Evolutionary conservation across 2,113 vertebrate species (phyloP).

Genomic region (Lagopus muta): DNA sequence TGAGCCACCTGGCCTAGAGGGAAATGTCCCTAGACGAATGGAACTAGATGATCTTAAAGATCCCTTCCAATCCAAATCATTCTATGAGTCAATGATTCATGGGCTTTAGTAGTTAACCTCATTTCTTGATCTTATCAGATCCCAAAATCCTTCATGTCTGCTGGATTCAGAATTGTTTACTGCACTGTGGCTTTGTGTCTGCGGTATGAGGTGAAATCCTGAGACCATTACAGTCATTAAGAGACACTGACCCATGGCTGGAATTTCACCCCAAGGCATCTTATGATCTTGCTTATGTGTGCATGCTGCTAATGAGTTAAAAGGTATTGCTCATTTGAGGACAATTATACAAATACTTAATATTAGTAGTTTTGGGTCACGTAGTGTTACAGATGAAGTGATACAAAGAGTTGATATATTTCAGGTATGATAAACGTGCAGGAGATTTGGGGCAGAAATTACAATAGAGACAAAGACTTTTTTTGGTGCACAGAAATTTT

Average conservation of each 20-base stretch:
- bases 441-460: background rate
- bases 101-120: background rate
- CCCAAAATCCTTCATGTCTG: background rate
- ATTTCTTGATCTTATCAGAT: background rate
- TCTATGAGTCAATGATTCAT: too few species aligned
- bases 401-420: background rate
- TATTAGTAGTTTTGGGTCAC: background rate
- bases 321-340: background rate
- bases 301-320: background rate
- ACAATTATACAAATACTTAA: background rate
- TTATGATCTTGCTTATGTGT: background rate
- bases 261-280: background rate
- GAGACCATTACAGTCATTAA: background rate
- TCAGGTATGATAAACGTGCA: background rate
- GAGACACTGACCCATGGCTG: background rate
- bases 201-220: background rate
- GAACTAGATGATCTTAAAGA: too few species aligned
- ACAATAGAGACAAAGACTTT: rapidly evolving
- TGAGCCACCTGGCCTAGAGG: too few species aligned
- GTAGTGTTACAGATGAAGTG: background rate
- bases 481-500: background rate
- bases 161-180: background rate
- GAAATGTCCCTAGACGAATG: too few species aligned
- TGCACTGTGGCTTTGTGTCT: background rate
- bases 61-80: too few species aligned